These are phyloP conservation scores for Macrosteles quadrilineatus DNA, from an alignment of 1,140 invertebrate species.

Conservation along the genomic window DNA sequence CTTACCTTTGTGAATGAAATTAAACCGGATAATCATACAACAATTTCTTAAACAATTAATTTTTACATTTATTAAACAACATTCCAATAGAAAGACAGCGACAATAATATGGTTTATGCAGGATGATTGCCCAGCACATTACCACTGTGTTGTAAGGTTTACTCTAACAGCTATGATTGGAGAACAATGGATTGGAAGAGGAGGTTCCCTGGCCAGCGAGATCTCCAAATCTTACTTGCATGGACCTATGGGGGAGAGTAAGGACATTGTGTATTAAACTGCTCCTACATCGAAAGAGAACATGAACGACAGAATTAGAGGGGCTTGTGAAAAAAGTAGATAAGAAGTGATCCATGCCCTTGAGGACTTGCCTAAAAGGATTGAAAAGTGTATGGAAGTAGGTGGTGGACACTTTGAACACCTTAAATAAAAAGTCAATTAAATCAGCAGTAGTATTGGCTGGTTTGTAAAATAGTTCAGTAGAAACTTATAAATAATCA, in stretches of 20 bases:
- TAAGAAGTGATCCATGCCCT: too few relatives aligned
- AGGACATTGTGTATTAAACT: background rate
- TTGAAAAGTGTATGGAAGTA: too few relatives aligned
- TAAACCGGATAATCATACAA: background rate
- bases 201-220: background rate
- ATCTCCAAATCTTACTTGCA: background rate
- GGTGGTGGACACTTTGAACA: too few relatives aligned
- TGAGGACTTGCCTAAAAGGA: too few relatives aligned
- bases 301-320: background rate
- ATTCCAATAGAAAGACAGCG: conserved; percentile 1
- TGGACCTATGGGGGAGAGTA: background rate
- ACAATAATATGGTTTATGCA: background rate
- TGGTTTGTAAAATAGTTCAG: too few relatives aligned
- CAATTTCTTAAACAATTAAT: background rate
- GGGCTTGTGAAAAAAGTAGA: background rate
- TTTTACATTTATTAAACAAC: background rate
- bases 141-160: background rate
- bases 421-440: too few relatives aligned
- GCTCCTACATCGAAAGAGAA: background rate
- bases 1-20: background rate
- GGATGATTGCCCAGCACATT: background rate
- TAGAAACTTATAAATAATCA: too few relatives aligned
- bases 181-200: background rate
- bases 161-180: background rate
- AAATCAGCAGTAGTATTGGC: too few relatives aligned